Evolutionary conservation across 1,140 invertebrate genomes (phyloP), one percentile per base, ranked within the genome.

Genomic region (Apocrypta bakeri): DNA sequence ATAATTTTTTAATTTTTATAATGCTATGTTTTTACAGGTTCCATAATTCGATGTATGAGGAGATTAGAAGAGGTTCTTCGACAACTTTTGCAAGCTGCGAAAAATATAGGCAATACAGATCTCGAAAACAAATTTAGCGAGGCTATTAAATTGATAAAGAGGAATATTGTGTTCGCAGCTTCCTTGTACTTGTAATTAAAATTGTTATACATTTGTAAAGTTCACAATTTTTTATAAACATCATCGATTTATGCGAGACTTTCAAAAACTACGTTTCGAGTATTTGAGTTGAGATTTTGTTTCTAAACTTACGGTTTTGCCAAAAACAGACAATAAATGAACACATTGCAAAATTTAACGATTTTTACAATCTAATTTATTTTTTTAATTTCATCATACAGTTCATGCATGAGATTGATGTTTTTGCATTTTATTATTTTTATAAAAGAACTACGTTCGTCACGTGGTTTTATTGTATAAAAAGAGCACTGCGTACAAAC

Each of bases 161-260:
- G 99, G 86, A 99, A 99, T 90, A 99, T 99, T 92, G 98, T 99
- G 27, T 99, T 99, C 93, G 98, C 99, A 75, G 98, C 98, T 40
- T 99, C 98, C 92, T 94, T 99, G 17, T 99, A 99, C 93, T 94
- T 99, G 87, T 99, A 95, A 89, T 83, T 84, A 71, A 82, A 74
- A 25, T 33, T 56, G 11, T 74, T 79, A 80, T 66, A 79, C 27
- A 82, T 72, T 69, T 84, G 29, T 21, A 83, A 25, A 78, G 81
- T 76, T 82, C 71, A 82, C 2, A 83, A 79, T 56, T 68, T 76
- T 82, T 25, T 42, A 79, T 72, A 79, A 71, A 79, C 4, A n/a
- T 63, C 2, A 27, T 29, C 14, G 37, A 61, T 68, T 68, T 27
- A 48, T 48, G 56, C 14, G 14, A 66, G 1, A 37, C 9, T 78